Evolutionary conservation across 2,113 vertebrate genomes (phyloP).

Genomic region (Seriola dumerili): DNA sequence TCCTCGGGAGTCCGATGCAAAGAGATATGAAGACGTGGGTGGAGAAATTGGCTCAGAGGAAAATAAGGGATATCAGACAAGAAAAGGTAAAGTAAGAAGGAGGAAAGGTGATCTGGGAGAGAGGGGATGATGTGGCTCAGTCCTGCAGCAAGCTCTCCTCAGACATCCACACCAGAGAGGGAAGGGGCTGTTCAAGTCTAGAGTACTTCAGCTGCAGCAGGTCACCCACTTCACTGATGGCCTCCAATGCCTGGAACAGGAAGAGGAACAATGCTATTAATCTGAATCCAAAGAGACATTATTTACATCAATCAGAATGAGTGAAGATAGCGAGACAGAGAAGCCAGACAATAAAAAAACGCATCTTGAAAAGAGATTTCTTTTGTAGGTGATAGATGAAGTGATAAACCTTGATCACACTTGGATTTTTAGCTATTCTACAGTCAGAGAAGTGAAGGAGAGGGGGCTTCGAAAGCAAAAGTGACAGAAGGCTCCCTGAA

Average conservation of each 20-base stretch:
- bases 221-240: conserved; percentile 94
- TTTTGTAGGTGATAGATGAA: conserved; percentile 30
- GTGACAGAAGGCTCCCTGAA: conserved; percentile 59
- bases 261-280: conserved; percentile 23
- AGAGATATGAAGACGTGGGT: background rate
- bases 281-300: background rate
- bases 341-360: background rate
- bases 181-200: conserved; percentile 82
- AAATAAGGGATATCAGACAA: background rate
- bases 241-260: conserved; percentile 88
- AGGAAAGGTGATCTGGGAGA: background rate
- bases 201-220: conserved; percentile 96
- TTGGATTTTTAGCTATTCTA: conserved; percentile 35
- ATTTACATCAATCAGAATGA: background rate
- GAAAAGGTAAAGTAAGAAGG: background rate
- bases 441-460: conserved; percentile 1
- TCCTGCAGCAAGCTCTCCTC: conserved; percentile 94
- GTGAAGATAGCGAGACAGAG: background rate
- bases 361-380: background rate
- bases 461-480: conserved; percentile 24
- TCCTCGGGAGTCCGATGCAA: conserved; percentile 4
- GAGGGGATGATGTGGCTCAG: conserved; percentile 44
- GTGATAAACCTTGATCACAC: conserved; percentile 31
- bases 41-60: conserved; percentile 32
- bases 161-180: conserved; percentile 88